Conservation (phyloP, 2,888 invertebrate genomes). For the Meiosimyza decipiens region DNA sequence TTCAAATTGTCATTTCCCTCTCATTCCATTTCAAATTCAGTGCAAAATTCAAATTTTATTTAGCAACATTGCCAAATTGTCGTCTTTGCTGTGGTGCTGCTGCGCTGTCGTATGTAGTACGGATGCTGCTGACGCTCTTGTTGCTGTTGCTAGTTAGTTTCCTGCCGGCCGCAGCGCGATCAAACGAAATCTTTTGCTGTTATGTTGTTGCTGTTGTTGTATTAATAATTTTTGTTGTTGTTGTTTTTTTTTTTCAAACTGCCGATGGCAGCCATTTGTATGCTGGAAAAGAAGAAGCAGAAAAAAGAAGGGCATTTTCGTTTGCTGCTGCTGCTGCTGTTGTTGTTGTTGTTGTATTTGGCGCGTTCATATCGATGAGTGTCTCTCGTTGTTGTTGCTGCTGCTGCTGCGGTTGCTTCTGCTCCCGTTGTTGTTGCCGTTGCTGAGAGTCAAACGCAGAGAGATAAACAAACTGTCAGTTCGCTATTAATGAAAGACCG, state of each 20-base stretch:
- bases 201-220: constrained; percentile 2
- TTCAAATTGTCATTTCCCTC: background rate
- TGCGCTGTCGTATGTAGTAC: background rate
- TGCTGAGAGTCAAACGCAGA: background rate
- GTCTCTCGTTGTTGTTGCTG: background rate
- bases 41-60: constrained; percentile 19
- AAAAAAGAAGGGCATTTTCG: constrained; percentile 1
- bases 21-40: constrained; percentile 5
- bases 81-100: background rate
- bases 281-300: constrained; percentile 15
- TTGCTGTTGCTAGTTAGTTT: background rate
- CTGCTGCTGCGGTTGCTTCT: background rate
- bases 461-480: constrained; percentile 57
- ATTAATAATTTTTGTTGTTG: background rate
- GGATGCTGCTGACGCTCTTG: background rate
- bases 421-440: constrained; percentile 5
- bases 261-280: constrained; percentile 3
- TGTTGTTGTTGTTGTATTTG: constrained; percentile 13
- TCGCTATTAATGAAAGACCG: constrained; percentile 68
- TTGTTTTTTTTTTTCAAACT: background rate
- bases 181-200: background rate
- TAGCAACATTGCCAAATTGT: constrained; percentile 8
- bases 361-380: too few species aligned
- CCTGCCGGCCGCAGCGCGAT: background rate
- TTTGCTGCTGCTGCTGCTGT: constrained; percentile 15